phyloP scores from a whole-genome alignment of 2,888 invertebrate genomes.

The Neuroscelio doddi region DNA sequence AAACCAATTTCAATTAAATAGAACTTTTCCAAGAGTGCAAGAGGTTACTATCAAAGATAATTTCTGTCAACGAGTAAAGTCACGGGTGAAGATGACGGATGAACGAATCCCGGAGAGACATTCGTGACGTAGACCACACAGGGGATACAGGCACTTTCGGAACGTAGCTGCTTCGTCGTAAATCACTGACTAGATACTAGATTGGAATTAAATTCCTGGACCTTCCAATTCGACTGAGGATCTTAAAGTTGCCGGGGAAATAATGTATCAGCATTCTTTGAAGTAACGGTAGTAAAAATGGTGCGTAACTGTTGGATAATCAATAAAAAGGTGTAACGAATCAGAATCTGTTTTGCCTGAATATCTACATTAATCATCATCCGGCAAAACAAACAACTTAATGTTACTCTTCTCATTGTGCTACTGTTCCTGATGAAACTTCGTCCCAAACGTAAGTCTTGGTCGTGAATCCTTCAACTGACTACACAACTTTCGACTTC shows the following conservation, averaged over 20 bases:
- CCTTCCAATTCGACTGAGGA: constrained; percentile 24
- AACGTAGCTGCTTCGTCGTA: constrained; percentile 41
- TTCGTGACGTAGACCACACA: constrained; percentile 40
- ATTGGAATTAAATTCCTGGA: constrained; percentile 43
- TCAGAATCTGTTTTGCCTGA: no score
- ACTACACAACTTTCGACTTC: no score
- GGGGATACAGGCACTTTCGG: constrained; percentile 35
- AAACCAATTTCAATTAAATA: neutral
- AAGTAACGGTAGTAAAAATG: constrained; percentile 13
- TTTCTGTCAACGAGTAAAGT: constrained; percentile 42
- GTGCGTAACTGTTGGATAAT: constrained; percentile 31
- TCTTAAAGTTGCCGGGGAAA: constrained; percentile 26
- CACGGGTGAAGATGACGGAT: constrained; percentile 47
- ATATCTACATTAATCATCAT: no score
- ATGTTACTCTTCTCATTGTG: no score
- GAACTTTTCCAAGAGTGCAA: constrained; percentile 24
- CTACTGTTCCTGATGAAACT: no score
- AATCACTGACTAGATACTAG: constrained; percentile 41
- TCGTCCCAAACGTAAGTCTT: no score
- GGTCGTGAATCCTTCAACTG: no score
- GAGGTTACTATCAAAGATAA: constrained; percentile 29
- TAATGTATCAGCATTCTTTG: constrained; percentile 27
- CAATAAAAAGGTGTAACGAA: no score
- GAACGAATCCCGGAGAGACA: constrained; percentile 40
- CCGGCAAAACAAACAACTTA: no score